Percentiles rank a stretch among this genome's conserved stretches.
phyloP scores from a whole-genome alignment of 2,888 invertebrate species.

The Nesidiocoris tenuis region DNA sequence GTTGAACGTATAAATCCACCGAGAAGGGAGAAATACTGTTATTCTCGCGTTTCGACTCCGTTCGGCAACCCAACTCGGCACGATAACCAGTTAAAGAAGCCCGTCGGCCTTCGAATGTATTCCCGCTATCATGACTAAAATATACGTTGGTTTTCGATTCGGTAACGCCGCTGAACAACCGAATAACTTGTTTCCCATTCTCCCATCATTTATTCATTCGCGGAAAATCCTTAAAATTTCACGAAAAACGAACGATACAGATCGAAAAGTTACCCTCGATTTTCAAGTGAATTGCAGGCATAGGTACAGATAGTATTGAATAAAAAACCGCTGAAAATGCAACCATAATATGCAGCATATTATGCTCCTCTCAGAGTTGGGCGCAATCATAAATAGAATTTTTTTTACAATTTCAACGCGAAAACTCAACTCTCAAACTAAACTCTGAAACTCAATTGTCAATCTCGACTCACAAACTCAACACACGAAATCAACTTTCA shows the following conservation, averaged over 20 bases:
- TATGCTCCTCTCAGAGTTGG: no score
- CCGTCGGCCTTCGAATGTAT: slow-evolving; percentile 1
- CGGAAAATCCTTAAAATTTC: neutral
- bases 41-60: slow-evolving; percentile 6
- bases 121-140: slow-evolving; percentile 12
- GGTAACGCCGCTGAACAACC: neutral
- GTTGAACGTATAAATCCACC: slow-evolving; percentile 34
- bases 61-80: slow-evolving; percentile 3
- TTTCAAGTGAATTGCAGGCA: neutral
- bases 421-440: no score
- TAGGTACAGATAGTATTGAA: no score
- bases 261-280: neutral
- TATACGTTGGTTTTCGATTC: slow-evolving; percentile 1
- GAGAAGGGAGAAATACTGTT: slow-evolving; percentile 24
- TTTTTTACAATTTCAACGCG: no score
- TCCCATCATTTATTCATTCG: neutral
- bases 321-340: no score
- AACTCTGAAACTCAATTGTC: no score
- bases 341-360: no score
- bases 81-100: slow-evolving; percentile 10
- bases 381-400: no score
- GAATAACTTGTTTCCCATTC: neutral
- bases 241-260: no score
- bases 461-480: no score
- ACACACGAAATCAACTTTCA: no score